Conservation (phyloP, 1,140 invertebrate species). For the Trachymyrmex septentrionalis region DNA sequence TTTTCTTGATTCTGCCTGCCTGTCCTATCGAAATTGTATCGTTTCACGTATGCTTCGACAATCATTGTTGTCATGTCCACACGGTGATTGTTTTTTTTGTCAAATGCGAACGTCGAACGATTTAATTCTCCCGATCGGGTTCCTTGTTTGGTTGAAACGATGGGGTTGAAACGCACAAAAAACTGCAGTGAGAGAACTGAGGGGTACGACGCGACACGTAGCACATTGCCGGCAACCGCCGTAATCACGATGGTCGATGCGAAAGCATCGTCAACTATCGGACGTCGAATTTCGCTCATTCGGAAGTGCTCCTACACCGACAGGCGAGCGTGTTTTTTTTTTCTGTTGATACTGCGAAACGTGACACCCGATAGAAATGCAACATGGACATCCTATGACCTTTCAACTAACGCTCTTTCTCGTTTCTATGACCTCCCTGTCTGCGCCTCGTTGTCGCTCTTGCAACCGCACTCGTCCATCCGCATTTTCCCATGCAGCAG, state of each 20-base stretch:
- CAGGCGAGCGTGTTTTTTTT: constrained; percentile 24
- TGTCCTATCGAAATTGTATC: constrained; percentile 14
- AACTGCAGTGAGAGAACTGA: constrained; percentile 11
- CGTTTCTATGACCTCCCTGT: background rate
- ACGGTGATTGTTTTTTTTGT: constrained; percentile 1
- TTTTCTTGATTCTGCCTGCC: background rate
- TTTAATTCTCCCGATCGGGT: constrained; percentile 67
- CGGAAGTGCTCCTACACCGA: constrained; percentile 13
- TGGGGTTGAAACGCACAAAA: constrained; percentile 50
- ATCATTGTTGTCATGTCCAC: constrained; percentile 11
- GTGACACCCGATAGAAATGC: constrained; percentile 69
- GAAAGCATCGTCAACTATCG: constrained; percentile 62
- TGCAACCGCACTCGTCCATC: constrained; percentile 8
- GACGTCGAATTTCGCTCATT: constrained; percentile 64
- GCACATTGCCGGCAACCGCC: constrained; percentile 28
- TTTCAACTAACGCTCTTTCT: background rate
- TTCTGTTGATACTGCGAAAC: constrained; percentile 57
- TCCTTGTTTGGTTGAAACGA: constrained; percentile 29
- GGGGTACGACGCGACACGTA: constrained; percentile 18
- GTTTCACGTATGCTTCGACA: constrained; percentile 5
- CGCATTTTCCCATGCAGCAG: constrained; percentile 27
- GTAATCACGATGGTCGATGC: constrained; percentile 67
- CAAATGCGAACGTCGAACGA: constrained; percentile 34
- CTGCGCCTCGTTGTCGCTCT: constrained; percentile 43
- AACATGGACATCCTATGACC: constrained; percentile 62